Evolutionary conservation across 2,113 vertebrate genomes (phyloP).

Genomic region (Albula goreensis): DNA sequence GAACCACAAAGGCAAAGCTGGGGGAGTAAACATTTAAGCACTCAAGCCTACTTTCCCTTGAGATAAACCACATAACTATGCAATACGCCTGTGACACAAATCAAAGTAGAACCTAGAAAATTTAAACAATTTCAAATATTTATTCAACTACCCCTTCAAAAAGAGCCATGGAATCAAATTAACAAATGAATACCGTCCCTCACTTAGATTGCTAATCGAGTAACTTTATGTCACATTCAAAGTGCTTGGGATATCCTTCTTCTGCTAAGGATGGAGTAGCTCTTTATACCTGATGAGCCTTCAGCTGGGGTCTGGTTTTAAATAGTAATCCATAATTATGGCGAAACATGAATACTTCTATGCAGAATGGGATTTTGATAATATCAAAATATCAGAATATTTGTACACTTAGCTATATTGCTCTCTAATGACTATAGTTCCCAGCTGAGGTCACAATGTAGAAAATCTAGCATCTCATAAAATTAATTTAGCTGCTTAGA

Average conservation of each 20-base stretch:
- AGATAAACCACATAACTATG: slow-evolving; percentile 7
- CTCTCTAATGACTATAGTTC: not conserved
- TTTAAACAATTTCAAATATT: slow-evolving; percentile 7
- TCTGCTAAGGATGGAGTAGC: not conserved
- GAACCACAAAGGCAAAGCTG: slow-evolving; percentile 28
- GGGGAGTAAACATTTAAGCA: slow-evolving; percentile 31
- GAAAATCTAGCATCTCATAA: not conserved
- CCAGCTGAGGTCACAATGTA: not conserved
- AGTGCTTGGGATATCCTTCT: slow-evolving; percentile 15
- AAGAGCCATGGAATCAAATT: slow-evolving; percentile 16
- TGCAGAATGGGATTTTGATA: not conserved
- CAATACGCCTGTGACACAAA: not conserved
- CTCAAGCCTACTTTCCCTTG: not conserved
- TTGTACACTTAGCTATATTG: not conserved
- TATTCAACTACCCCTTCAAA: slow-evolving; percentile 3
- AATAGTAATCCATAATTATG: not conserved
- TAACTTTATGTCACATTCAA: not conserved
- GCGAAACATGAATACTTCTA: not conserved
- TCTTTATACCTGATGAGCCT: not conserved
- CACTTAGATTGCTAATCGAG: slow-evolving; percentile 12
- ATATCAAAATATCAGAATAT: slow-evolving; percentile 10
- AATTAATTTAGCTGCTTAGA: not conserved
- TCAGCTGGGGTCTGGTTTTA: not conserved
- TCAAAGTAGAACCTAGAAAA: slow-evolving; percentile 23
- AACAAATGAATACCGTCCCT: slow-evolving; percentile 27